phyloP scores from a whole-genome alignment of 2,888 invertebrate species.

The Drosophila anomelani region DNA sequence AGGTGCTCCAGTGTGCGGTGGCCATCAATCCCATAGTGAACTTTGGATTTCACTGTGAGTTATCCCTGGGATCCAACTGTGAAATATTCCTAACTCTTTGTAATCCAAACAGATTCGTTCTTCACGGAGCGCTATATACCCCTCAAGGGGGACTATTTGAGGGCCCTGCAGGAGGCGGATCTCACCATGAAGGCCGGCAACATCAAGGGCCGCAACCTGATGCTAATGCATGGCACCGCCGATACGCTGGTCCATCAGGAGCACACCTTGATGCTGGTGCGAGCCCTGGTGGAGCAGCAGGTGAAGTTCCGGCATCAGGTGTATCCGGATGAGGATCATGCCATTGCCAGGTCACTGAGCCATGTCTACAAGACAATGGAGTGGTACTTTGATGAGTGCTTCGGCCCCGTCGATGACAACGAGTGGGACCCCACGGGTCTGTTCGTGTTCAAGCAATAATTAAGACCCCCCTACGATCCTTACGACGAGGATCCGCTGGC shows the following conservation, averaged over 20 bases:
- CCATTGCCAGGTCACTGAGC: slow-evolving; percentile 89
- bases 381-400: slow-evolving; percentile 93
- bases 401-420: slow-evolving; percentile 89
- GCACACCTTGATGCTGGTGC: slow-evolving; percentile 93
- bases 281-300: slow-evolving; percentile 92
- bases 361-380: slow-evolving; percentile 95
- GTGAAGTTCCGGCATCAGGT: slow-evolving; percentile 94
- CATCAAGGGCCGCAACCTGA: slow-evolving; percentile 88
- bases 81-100: too few species aligned
- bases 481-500: slow-evolving; percentile 78
- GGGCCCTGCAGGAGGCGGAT: slow-evolving; percentile 91
- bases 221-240: slow-evolving; percentile 92
- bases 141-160: slow-evolving; percentile 88
- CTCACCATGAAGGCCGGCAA: slow-evolving; percentile 92
- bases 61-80: too few species aligned
- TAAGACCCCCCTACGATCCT: slow-evolving; percentile 77
- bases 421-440: slow-evolving; percentile 89
- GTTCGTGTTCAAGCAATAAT: slow-evolving; percentile 85
- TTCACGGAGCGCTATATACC: slow-evolving; percentile 97
- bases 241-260: slow-evolving; percentile 94
- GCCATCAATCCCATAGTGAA: slow-evolving; percentile 95
- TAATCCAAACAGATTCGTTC: slow-evolving; percentile 88
- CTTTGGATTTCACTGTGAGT: slow-evolving; percentile 89
- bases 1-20: slow-evolving; percentile 93
- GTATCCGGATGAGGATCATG: slow-evolving; percentile 94